phyloP scores from a whole-genome alignment of 1,140 invertebrate species.

The Piezodorus guildinii region DNA sequence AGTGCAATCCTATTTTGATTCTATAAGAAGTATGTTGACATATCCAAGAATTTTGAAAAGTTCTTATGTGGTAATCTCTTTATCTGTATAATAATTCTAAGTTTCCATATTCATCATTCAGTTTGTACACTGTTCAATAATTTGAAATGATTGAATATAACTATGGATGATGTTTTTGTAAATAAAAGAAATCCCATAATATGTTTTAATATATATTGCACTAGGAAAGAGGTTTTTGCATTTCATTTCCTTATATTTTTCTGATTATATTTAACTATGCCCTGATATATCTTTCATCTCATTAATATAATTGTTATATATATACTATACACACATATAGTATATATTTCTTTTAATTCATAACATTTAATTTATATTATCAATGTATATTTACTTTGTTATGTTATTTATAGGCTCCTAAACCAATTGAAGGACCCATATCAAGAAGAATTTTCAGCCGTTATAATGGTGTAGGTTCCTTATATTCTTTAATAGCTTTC shows the following conservation, averaged over 20 bases:
- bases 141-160: background rate
- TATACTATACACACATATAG: too few species aligned
- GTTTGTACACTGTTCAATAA: too few species aligned
- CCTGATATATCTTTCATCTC: too few species aligned
- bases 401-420: background rate
- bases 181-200: background rate
- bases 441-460: slow-evolving; percentile 43
- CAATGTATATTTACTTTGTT: background rate
- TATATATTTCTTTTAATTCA: too few species aligned
- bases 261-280: too few species aligned
- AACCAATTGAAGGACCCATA: background rate
- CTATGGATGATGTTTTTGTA: background rate
- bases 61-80: slow-evolving; percentile 5
- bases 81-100: background rate
- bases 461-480: slow-evolving; percentile 49
- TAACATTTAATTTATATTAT: too few species aligned
- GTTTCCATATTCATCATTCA: background rate
- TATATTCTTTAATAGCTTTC: slow-evolving; percentile 48
- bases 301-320: too few species aligned
- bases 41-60: slow-evolving; percentile 33
- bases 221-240: too few species aligned
- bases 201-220: too few species aligned
- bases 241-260: too few species aligned
- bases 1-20: slow-evolving; percentile 45
- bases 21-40: slow-evolving; percentile 49